Base-by-base conservation (phyloP, 2,113 vertebrate genomes). In the Ginglymostoma cirratum region DNA sequence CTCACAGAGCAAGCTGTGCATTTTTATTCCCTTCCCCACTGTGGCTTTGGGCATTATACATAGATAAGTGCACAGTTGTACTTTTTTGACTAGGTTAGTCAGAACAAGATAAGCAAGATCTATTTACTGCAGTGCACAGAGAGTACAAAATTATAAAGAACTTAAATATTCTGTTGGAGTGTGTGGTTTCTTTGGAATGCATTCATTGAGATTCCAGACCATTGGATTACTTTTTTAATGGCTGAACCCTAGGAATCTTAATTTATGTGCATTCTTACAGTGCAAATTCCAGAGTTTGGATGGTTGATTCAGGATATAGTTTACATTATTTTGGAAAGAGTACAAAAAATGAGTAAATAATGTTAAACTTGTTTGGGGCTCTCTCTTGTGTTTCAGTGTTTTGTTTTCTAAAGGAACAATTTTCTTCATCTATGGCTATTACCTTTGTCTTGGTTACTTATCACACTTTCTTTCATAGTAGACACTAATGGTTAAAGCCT, bases 171-270 rank as follows among this genome's bases (percentile, higher is more conserved):
- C 48, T 27, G 42, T 42, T 27, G 38, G 34, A 17, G 48, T 61
- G 87, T n/a, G 87, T 90, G 38, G n/a, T 15, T 80, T 42, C 52
- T 17, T 61, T 90, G 27, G 14, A 61, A 55, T 90, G 52, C 87
- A 65, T 19, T 90, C 87, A 87, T 15, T n/a, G 30, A 90, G 48
- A 45, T 17, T 90, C 55, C 5, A 15, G 15, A 30, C 52, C 30
- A 90, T 90, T 65, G 30, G 52, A 90, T 61, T 61, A 61, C 5
- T 90, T 65, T 90, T 90, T 90, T 65, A 90, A 55, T 90, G 87
- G 52, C 15, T 65, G 87, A 34, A 5, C 14, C 52, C 34, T 15
- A 34, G 27, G 30, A 65, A 90, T 52, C 14, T 90, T n/a, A 61
- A 90, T n/a, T 55, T 14, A 65, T 90, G 14, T 17, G 34, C 17